Conservation (phyloP, 2,888 invertebrate species). For the Bellardia pandia region DNA sequence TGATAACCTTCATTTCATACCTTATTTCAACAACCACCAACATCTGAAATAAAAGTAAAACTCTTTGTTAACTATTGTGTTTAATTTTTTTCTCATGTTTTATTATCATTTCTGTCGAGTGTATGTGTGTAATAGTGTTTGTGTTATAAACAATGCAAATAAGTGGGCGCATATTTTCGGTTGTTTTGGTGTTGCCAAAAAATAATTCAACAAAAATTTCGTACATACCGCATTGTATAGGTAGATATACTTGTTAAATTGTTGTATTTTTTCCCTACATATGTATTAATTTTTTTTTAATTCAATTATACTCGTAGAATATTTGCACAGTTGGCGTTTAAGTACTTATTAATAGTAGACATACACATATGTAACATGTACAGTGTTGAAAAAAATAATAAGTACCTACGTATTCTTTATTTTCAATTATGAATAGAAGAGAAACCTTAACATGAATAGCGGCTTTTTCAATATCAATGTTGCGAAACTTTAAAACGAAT, state of each 20-base stretch:
- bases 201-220: conserved; percentile 24
- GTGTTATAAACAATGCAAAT: conserved; percentile 58
- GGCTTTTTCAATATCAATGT: no score
- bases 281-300: conserved; percentile 12
- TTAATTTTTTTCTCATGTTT: conserved; percentile 16
- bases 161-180: conserved; percentile 65
- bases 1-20: conserved; percentile 28
- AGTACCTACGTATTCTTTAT: no score
- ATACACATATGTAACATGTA: neutral
- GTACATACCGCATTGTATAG: conserved; percentile 52
- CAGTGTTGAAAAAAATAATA: neutral
- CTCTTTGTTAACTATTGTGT: conserved; percentile 27
- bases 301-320: conserved; percentile 48
- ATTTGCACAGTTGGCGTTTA: conserved; percentile 72
- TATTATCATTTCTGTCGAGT: neutral
- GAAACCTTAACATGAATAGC: no score
- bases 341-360: conserved; percentile 57
- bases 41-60: conserved; percentile 7
- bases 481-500: no score
- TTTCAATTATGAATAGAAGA: no score
- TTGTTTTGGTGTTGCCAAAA: conserved; percentile 55
- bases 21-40: neutral
- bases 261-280: conserved; percentile 25
- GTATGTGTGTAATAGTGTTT: neutral
- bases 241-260: conserved; percentile 46